phyloP scores from a whole-genome alignment of 2,797 vertebrate genomes.

The Hemibagrus guttatus region DNA sequence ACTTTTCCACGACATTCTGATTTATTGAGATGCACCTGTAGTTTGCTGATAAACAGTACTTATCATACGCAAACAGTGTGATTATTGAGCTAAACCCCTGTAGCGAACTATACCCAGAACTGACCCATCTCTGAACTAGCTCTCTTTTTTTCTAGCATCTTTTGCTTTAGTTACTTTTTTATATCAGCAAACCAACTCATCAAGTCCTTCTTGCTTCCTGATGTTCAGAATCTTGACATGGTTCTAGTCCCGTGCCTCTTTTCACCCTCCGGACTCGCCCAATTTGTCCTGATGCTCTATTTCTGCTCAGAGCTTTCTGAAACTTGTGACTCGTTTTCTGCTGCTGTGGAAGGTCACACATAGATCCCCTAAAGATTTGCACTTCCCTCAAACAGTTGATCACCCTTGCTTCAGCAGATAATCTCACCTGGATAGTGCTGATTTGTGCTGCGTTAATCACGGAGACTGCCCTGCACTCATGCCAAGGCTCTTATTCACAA shows the following conservation, averaged over 20 bases:
- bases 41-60: not conserved
- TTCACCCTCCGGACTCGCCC: not conserved
- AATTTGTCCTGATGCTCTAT: not conserved
- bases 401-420: not conserved
- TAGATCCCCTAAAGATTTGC: conserved; percentile 7
- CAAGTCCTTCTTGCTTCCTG: not conserved
- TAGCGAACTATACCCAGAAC: not conserved
- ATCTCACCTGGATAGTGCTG: not conserved
- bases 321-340: conserved; percentile 10
- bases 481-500: not conserved
- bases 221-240: not conserved
- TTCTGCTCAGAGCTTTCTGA: conserved; percentile 18
- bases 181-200: not conserved
- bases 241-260: not conserved
- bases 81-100: not conserved
- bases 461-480: not conserved
- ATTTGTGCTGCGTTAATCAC: not conserved
- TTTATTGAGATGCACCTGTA: no score
- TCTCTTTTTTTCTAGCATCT: not conserved
- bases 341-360: conserved; percentile 1
- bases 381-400: conserved; percentile 5
- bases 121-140: not conserved
- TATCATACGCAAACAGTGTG: not conserved
- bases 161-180: not conserved
- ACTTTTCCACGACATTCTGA: no score